Conservation (phyloP, 2,888 invertebrate species). For the Drosophila atroscutellata region DNA sequence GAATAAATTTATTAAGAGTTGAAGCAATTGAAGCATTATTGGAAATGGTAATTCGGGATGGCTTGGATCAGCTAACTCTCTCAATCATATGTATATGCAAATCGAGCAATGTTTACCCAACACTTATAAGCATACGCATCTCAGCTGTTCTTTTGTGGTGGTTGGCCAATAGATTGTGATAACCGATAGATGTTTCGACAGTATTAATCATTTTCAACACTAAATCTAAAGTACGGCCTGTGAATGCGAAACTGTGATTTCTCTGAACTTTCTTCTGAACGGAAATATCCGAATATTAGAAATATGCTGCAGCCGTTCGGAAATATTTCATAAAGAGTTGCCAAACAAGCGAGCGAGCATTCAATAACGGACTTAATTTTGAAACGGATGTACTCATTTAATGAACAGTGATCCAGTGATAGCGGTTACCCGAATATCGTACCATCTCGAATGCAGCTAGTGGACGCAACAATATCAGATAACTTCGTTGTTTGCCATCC, state of each 20-base stretch:
- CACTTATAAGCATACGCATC: constrained; percentile 6
- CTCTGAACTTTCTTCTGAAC: not conserved
- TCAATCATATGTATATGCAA: not conserved
- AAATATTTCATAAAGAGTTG: not conserved
- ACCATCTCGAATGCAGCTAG: constrained; percentile 46
- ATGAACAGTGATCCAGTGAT: not conserved
- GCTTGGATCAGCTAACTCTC: constrained; percentile 24
- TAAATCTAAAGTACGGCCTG: not conserved
- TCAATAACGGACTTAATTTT: not conserved
- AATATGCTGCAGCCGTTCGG: not conserved
- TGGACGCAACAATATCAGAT: constrained; percentile 57
- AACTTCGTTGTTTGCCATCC: constrained; percentile 42
- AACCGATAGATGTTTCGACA: not conserved
- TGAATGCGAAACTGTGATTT: not conserved
- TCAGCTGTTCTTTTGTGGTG: constrained; percentile 36
- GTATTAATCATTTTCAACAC: constrained; percentile 14
- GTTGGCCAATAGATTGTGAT: not conserved
- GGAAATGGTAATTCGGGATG: not conserved
- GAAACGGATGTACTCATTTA: not conserved
- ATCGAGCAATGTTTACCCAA: constrained; percentile 18
- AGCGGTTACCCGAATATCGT: constrained; percentile 16
- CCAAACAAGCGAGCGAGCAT: too few relatives aligned
- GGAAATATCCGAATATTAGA: not conserved
- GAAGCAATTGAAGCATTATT: not conserved
- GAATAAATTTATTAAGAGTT: not conserved